Base-by-base conservation (phyloP, 2,888 invertebrate species). In the Rambutsinella grinnellia region DNA sequence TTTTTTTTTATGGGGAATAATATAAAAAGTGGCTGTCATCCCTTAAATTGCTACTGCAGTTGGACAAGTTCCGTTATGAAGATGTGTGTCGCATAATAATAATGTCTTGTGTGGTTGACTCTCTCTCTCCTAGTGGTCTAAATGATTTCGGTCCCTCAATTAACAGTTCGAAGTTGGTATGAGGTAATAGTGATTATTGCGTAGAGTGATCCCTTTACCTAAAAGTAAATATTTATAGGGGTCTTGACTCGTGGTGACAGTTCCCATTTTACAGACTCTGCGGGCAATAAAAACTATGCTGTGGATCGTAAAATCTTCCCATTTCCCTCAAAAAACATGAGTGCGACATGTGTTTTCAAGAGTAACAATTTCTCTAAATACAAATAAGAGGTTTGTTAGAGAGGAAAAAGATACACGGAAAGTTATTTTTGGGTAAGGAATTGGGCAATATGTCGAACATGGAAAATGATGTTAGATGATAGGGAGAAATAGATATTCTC, bases 301-400 rank as follows among this genome's bases (percentile, higher is more conserved):
- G 69, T 23, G 76, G 69, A 68, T 76, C 69, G 58, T 76, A 76
- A 76, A 75, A 24, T 67, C 61, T 66, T 65, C 36, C 36, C 36
- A 36, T 58, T 27, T 19, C n/a, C n/a, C n/a, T 21, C 19, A 15
- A 26, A 68, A 72, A 75, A 75, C 75, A 75, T 75, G 74, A 61
- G 75, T 63, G 76, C 58, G 76, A 76, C 76, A 76, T 76, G 69
- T 76, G 76, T 76, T 76, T 75, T 76, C 57, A 76, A 76, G 69
- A 69, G 23, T 63, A 76, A 69, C 68, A 49, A 69, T 69, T 75
- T 71, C 63, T 28, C 56, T 5, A 65, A 75, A 67, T n/a, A 68
- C 75, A 75, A 75, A 75, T 75, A 75, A 61, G 63, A 75, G 61
- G 21, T 61, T n/a, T n/a, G 44, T 54, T 54, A 10, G 6, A 8